These are phyloP conservation scores for Drosophila watanabei DNA, from an alignment of 1,140 invertebrate species.

Conservation along the genomic window DNA sequence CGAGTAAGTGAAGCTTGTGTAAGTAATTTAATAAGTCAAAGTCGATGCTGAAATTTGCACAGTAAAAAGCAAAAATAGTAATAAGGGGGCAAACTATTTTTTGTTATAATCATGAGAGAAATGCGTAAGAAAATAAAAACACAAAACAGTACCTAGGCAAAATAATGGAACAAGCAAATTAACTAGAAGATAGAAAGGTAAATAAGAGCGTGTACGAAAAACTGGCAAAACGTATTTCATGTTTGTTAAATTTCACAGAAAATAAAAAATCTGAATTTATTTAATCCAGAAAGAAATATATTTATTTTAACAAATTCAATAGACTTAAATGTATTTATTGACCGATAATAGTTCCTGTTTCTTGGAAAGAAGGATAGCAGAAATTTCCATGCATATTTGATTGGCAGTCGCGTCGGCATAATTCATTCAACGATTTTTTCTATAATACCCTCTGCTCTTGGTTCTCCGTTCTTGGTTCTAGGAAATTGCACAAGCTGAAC, in stretches of 20 bases:
- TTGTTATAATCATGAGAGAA: background rate
- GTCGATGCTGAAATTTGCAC: background rate
- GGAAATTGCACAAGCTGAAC: conserved; percentile 27
- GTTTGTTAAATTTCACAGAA: background rate
- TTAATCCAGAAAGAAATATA: background rate
- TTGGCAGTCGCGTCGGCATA: conserved; percentile 34
- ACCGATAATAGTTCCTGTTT: conserved; percentile 10
- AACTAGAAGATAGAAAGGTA: background rate
- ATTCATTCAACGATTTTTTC: conserved; percentile 35
- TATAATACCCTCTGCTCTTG: conserved; percentile 7
- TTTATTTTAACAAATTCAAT: conserved; percentile 4
- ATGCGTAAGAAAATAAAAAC: too few relatives aligned
- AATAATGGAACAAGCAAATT: too few relatives aligned
- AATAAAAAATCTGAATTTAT: background rate
- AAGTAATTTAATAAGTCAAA: background rate
- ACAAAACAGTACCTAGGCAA: too few relatives aligned
- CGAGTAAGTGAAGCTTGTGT: background rate
- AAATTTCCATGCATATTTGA: conserved; percentile 48
- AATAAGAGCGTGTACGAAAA: background rate
- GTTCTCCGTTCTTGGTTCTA: background rate
- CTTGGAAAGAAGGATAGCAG: background rate
- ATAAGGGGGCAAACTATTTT: background rate
- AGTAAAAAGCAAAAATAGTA: background rate
- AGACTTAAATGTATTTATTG: background rate
- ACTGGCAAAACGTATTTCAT: background rate